Base-by-base conservation (phyloP, 2,113 vertebrate genomes). In the Machaerirhynchus nigripectus region DNA sequence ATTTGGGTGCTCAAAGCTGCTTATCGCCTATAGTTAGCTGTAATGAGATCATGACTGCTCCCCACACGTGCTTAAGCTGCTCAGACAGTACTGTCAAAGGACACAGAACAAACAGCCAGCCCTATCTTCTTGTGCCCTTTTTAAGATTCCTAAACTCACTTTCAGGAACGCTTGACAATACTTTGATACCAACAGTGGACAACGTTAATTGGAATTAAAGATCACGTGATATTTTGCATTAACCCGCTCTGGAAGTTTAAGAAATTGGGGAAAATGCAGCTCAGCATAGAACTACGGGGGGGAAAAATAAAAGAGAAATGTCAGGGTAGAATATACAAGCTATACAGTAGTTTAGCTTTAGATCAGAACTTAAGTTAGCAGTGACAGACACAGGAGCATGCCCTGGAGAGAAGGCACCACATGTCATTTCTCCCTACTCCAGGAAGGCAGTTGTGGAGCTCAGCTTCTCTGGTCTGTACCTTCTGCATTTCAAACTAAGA, bases 31-130 rank as follows among this genome's bases (percentile, higher is more conserved):
- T 84, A 90, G 88, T 89, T 96, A 93, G 94, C 92, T 88, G 64
- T 95, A 97, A 97, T 81, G 93, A 94, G 89, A 97, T 96, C 94
- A 97, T 28, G 69, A 60, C 89, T 92, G 60, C 52, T 82, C 84
- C 91, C 89, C 44, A 88, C 94, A 96, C 83, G 12, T 84, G 83
- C 79, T 96, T 92, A 96, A 95, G 95, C 95, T 91, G 89, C 93
- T 95, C 71, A 91, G 88, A 89, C 90, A 78, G 86, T 70, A 50
- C 92, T 90, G 88, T 90, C 90, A 97, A 96, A 94, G 86, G 93
- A 95, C 86, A 85, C 39, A 71, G 64, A 90, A 92, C 94, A 96
- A 95, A 59, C 79, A 78, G 52, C 16, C 81, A 78, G 65, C 27
- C 68, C 49, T 81, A 63, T 55, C 59, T 93, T 57, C 77, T 15